Percentiles rank a stretch among this genome's conserved stretches.
Evolutionary conservation across 2,113 vertebrate genomes (phyloP).

Genomic region (Ammospiza nelsoni): DNA sequence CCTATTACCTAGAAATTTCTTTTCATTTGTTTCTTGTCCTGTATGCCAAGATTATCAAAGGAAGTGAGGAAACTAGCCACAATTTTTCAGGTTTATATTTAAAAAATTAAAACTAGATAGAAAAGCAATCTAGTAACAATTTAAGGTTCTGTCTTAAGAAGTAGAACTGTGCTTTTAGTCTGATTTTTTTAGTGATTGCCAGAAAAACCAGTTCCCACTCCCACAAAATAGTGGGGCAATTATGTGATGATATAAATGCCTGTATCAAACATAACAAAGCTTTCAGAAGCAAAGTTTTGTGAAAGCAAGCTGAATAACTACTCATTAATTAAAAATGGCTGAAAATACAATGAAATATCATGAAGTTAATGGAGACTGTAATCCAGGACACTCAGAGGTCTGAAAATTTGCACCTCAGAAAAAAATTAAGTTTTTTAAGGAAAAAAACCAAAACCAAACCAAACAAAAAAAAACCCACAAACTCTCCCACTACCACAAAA

Average conservation of each 20-base stretch:
- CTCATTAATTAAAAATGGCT: neutral
- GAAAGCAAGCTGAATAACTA: neutral
- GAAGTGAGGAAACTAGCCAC: neutral
- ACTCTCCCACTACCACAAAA: neutral
- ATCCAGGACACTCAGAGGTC: neutral
- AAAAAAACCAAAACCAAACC: no score
- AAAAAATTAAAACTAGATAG: neutral
- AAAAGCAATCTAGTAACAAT: neutral
- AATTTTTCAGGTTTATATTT: neutral
- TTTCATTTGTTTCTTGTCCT: neutral
- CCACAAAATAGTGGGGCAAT: neutral
- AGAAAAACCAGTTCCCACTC: neutral
- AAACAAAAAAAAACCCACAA: neutral
- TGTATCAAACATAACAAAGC: neutral
- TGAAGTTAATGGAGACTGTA: neutral
- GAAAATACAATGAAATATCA: neutral
- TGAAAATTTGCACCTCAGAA: neutral
- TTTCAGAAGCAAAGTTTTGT: neutral
- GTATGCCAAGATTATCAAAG: neutral
- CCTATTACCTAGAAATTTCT: neutral
- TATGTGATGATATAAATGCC: neutral
- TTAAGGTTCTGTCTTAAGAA: neutral
- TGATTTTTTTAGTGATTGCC: neutral
- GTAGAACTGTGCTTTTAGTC: neutral
- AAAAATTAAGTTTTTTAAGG: neutral